Conservation (phyloP, 2,888 invertebrate genomes). For the Hemicrepidius hirtus region DNA sequence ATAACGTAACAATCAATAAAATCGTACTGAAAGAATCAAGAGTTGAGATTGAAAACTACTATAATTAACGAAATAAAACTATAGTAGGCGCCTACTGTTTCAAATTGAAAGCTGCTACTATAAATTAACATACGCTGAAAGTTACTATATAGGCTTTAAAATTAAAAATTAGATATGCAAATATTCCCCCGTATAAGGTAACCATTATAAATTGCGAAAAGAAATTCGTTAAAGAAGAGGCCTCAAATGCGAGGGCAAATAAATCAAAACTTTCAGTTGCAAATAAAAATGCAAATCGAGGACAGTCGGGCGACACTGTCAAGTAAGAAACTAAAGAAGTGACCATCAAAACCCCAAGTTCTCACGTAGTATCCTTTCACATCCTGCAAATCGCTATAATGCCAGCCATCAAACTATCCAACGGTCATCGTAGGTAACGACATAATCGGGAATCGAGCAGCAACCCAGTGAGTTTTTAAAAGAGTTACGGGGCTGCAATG, state of each 20-base stretch:
- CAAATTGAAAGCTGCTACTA: neutral
- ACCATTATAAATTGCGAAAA: conserved; percentile 1
- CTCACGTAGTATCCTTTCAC: conserved; percentile 69
- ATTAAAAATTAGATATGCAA: neutral
- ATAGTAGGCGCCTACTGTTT: no score
- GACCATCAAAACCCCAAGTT: conserved; percentile 66
- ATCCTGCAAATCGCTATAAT: conserved; percentile 65
- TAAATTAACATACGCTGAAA: no score
- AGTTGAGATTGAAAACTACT: no score
- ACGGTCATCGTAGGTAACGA: conserved; percentile 72
- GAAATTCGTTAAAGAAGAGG: conserved; percentile 24
- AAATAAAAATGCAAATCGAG: conserved; percentile 70
- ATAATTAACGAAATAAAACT: no score
- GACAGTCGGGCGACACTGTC: conserved; percentile 65
- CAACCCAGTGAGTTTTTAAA: conserved; percentile 55
- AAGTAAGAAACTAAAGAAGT: conserved; percentile 58
- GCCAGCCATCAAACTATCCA: conserved; percentile 63
- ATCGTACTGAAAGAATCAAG: no score
- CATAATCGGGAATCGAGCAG: conserved; percentile 70
- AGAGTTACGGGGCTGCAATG: conserved; percentile 33
- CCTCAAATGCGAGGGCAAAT: conserved; percentile 59
- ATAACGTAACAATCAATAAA: no score
- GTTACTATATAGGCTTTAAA: neutral
- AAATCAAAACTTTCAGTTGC: conserved; percentile 71
- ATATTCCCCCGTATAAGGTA: neutral